phyloP scores from a whole-genome alignment of 1,140 invertebrate genomes.

The Myzus persicae region DNA sequence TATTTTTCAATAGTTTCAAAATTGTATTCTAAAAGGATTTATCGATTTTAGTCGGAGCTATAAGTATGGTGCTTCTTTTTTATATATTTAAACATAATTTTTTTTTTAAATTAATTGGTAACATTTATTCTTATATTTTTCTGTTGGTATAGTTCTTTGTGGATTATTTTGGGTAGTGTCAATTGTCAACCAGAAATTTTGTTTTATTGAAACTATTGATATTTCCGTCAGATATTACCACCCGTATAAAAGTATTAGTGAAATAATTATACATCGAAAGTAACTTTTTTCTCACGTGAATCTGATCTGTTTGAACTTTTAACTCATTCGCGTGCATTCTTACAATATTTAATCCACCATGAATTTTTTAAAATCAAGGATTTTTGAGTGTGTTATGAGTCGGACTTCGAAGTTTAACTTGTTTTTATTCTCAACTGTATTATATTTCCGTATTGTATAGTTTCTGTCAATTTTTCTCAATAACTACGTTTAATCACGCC shows the following conservation, averaged over 20 bases:
- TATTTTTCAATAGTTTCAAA: too few relatives aligned
- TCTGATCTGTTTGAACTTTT: not conserved
- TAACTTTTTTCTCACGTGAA: not conserved
- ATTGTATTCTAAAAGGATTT: too few relatives aligned
- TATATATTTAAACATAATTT: not conserved
- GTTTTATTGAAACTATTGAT: not conserved
- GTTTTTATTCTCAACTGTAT: not conserved
- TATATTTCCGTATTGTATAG: not conserved
- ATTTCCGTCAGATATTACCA: not conserved
- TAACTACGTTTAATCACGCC: not conserved
- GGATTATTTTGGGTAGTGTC: not conserved
- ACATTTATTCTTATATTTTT: not conserved
- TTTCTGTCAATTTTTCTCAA: not conserved
- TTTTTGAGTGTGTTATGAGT: not conserved
- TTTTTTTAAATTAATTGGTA: not conserved
- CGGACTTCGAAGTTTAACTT: not conserved
- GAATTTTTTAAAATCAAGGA: constrained; percentile 7
- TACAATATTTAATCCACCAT: not conserved
- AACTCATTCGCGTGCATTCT: not conserved
- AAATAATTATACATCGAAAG: not conserved
- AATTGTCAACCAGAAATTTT: not conserved
- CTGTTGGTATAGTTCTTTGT: not conserved
- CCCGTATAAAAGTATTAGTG: not conserved
- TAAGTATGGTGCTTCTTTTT: not conserved
- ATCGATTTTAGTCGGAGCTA: not conserved